Conservation (phyloP, 2,888 invertebrate species). For the Lottia scabra region DNA sequence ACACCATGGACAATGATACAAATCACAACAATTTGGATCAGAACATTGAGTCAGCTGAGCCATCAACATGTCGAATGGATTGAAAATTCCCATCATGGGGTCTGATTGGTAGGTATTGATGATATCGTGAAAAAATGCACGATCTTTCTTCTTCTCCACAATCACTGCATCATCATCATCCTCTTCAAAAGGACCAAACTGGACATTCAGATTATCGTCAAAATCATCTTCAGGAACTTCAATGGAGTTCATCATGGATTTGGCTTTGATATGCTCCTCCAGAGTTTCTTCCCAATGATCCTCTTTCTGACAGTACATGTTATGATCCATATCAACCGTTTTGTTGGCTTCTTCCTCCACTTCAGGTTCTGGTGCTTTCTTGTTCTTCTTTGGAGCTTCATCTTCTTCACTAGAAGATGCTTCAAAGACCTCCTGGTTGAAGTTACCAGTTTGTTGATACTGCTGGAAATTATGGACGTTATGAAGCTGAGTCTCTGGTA, state of each 20-base stretch:
- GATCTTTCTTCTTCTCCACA: background rate
- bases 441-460: background rate
- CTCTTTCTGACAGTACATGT: no score
- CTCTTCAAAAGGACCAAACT: background rate
- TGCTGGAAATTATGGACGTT: no score
- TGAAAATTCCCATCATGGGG: background rate
- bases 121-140: background rate
- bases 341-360: no score
- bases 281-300: background rate
- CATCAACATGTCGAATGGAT: background rate
- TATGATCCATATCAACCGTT: no score
- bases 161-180: background rate
- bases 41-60: background rate
- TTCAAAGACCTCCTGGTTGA: background rate
- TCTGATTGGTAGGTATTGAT: background rate
- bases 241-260: background rate
- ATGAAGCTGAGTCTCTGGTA: background rate
- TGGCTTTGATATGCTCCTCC: background rate
- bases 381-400: no score
- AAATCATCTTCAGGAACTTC: background rate
- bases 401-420: background rate
- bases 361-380: no score
- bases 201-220: background rate
- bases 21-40: background rate
- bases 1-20: background rate